Percentiles rank a stretch among this genome's conserved stretches.
Conservation (phyloP, 35 echinoderm and acorn worm genomes). For the Heliocidaris tuberculata region DNA sequence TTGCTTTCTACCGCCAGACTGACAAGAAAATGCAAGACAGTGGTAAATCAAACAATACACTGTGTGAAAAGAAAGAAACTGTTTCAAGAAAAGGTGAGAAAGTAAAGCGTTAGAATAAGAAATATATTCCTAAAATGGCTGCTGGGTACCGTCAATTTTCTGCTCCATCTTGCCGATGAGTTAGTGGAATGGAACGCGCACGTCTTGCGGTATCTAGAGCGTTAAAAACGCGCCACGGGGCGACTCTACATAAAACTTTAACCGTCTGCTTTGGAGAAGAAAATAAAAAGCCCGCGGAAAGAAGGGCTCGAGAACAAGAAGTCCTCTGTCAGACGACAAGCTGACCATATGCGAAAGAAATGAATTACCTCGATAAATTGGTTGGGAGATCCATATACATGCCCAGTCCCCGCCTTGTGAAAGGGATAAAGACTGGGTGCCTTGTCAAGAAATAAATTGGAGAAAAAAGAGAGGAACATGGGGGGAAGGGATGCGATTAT, state of each 20-base stretch:
- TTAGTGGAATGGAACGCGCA: neutral
- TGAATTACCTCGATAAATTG: constrained; percentile 18
- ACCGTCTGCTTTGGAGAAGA: neutral
- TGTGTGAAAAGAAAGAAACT: too few species aligned
- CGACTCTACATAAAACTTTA: neutral
- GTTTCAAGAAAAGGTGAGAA: neutral
- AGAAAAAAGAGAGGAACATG: neutral
- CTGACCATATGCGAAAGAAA: neutral
- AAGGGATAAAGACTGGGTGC: neutral
- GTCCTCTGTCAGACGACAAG: neutral
- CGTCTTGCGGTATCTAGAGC: neutral
- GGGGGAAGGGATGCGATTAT: neutral
- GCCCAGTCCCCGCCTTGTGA: neutral
- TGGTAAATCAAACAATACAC: too few species aligned
- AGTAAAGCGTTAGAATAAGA: neutral
- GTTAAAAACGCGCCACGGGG: constrained; percentile 7
- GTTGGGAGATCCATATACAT: constrained; percentile 1
- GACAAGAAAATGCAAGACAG: too few species aligned
- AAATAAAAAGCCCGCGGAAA: neutral
- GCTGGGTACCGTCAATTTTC: neutral
- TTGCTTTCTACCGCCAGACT: too few species aligned
- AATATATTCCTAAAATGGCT: neutral
- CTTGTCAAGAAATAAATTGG: neutral
- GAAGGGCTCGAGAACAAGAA: neutral
- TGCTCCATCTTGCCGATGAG: neutral